phyloP scores from a whole-genome alignment of 2,888 invertebrate species.

The Antheraea yamamai region DNA sequence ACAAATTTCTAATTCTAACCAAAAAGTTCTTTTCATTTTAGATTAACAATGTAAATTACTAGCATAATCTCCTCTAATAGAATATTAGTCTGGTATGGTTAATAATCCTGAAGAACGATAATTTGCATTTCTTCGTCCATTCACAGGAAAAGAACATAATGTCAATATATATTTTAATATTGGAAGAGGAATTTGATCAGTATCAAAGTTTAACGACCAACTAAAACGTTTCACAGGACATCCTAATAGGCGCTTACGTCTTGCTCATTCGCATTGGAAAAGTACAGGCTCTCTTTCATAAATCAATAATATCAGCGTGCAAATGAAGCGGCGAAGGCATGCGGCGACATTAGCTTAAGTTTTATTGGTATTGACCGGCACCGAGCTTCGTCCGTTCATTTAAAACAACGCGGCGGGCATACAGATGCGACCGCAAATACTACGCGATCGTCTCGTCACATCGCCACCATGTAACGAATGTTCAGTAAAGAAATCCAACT shows the following conservation, averaged over 20 bases:
- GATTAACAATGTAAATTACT: neutral
- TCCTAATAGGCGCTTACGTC: constrained; percentile 11
- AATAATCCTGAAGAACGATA: neutral
- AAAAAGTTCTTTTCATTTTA: no score
- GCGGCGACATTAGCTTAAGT: constrained; percentile 57
- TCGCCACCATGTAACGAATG: constrained; percentile 15
- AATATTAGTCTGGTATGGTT: neutral
- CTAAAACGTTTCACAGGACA: constrained; percentile 12
- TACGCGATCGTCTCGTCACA: constrained; percentile 52
- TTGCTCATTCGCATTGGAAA: constrained; percentile 20
- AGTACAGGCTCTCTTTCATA: constrained; percentile 47
- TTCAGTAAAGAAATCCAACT: constrained; percentile 16
- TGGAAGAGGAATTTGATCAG: constrained; percentile 11
- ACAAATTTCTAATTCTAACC: neutral
- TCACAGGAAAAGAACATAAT: neutral
- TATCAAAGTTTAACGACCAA: constrained; percentile 10
- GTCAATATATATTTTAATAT: neutral
- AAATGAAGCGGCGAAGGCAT: constrained; percentile 48
- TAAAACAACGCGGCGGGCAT: constrained; percentile 77
- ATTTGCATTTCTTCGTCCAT: neutral
- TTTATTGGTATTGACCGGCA: constrained; percentile 72
- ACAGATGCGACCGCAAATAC: constrained; percentile 69
- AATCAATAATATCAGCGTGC: constrained; percentile 62
- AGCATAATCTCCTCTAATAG: no score
- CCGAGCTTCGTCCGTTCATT: constrained; percentile 78